Evolutionary conservation across 2,797 vertebrate genomes (phyloP).

Genomic region (Crypturellus tataupa): DNA sequence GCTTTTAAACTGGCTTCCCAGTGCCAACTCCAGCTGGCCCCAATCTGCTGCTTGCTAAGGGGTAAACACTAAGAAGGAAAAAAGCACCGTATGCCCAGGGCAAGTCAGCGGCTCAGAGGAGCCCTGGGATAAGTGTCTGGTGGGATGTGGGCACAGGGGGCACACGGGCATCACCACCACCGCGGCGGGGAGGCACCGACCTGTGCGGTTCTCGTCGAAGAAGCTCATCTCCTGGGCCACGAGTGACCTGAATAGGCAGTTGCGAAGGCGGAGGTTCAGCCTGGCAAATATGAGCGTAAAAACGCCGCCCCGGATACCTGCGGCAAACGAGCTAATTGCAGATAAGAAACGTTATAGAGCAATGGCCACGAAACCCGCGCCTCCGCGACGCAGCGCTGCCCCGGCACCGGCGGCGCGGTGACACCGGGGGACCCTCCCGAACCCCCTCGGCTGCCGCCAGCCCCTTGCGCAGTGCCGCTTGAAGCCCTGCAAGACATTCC

Average conservation of each 20-base stretch:
- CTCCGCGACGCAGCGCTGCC: constrained; percentile 25
- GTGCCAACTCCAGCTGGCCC: not conserved
- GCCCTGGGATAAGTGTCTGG: too few species aligned
- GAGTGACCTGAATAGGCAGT: constrained; percentile 91
- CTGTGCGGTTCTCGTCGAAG: constrained; percentile 96
- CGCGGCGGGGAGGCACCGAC: constrained; percentile 76
- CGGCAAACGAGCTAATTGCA: constrained; percentile 91
- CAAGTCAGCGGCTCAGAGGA: too few species aligned
- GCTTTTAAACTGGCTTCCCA: not conserved
- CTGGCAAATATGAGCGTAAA: constrained; percentile 92
- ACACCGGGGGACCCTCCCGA: not conserved
- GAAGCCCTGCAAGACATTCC: too few species aligned
- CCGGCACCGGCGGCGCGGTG: not conserved
- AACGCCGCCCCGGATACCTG: constrained; percentile 92
- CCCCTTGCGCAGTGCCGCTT: too few species aligned
- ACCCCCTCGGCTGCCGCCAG: too few species aligned
- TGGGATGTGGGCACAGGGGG: too few species aligned
- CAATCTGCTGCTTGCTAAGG: accelerated
- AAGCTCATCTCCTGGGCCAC: constrained; percentile 95
- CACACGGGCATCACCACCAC: too few species aligned
- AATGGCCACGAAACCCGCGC: constrained; percentile 47
- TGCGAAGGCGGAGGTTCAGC: constrained; percentile 92
- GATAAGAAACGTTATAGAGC: constrained; percentile 83
- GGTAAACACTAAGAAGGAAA: not conserved
- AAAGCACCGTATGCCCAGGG: too few species aligned